Evolutionary conservation across 2,797 vertebrate species (phyloP), one percentile per base, ranked within the genome.

Genomic region (Myripristis murdjan): DNA sequence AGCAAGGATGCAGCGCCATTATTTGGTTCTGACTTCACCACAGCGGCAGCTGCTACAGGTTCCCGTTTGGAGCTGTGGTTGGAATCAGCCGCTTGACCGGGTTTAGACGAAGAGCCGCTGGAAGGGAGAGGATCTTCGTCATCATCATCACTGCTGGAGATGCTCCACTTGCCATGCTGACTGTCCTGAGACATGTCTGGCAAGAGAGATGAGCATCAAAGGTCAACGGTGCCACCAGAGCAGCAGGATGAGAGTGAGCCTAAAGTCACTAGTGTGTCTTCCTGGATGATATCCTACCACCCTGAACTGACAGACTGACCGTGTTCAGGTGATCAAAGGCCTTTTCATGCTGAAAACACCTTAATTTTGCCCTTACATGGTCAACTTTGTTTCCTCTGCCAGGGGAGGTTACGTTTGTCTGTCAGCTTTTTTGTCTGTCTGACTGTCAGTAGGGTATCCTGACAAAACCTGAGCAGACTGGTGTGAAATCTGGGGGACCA

Each of bases 141-240:
- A 14, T 98, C 96, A 2, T 99, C 97, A 4, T 99, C 98, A 5
- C 98, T 99, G 79, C 97, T 98, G 39, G 98, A 99, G 70, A 99
- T 77, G 0, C 95, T 95, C 98, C 98, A 99, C 87, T 86, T 97
- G 22, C 98, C 98, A 0, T 99, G 95, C 2, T 90, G 92, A 14
- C 95, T 95, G 74, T 95, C 95, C 81, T 96, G 95, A 83, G 96
- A 94, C 97, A 98, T 98, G 15, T 41, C 90, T 91, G 76, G 52
- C 1, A 11, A 70, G 22, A 79, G 5, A 81, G 0, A 73, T 14
- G 70, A 23, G 20, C 41, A 65, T 43, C 18, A 64, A 20, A 39
- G 26, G 1, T 52, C 31, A 64, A 35, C 15, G 18, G 18, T 47
- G 44, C 6, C 15, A 22, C 43, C 15, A 46, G 33, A n/a, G n/a